Evolutionary conservation across 2,113 vertebrate genomes (phyloP), one percentile per base, ranked within the genome.

Genomic region (Sarotherodon lohbergeri): DNA sequence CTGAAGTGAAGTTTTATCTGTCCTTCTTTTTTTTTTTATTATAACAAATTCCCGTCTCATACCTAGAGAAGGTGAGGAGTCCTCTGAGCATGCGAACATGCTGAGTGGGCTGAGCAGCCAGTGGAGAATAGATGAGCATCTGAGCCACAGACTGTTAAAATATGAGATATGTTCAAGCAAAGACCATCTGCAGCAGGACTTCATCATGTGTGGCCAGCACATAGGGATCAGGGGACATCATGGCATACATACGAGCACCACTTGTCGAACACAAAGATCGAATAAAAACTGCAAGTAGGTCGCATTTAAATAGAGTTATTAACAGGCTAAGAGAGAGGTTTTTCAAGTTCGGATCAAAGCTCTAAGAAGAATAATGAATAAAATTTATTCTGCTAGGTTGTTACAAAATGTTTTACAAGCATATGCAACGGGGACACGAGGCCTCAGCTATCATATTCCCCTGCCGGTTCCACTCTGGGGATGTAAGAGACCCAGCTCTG

Each of bases 121-220:
- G 89, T 57, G 79, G 93, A 93, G 92, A 80, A 89, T 84, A 84
- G 41, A 93, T 13, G 68, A 87, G 85, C 94, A 94, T 94, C 92
- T 93, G 93, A 94, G 90, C 87, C 90, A 84, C 88, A 82, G 84
- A 79, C 83, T 68, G 56, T 73, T 63, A 43, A 63, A 89, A 84
- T 46, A 83, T 43, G 86, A 90, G 83, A 63, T n/a, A 27, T 17
- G 76, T 80, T 84, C 80, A 71, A 81, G 78, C 34, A 81, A 91
- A 82, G 86, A 90, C 96, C 96, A 96, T 97, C 96, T 97, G 96
- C 92, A 94, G 93, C 86, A 89, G 55, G 78, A 85, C 85, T 61
- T 89, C 76, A 88, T 93, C 87, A 68, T 86, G 85, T 86, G 91
- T 16, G 55, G 86, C 68, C 88, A 81, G 85, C 84, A 83, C 76